phyloP scores from a whole-genome alignment of 2,113 vertebrate genomes.

The Calypte anna region DNA sequence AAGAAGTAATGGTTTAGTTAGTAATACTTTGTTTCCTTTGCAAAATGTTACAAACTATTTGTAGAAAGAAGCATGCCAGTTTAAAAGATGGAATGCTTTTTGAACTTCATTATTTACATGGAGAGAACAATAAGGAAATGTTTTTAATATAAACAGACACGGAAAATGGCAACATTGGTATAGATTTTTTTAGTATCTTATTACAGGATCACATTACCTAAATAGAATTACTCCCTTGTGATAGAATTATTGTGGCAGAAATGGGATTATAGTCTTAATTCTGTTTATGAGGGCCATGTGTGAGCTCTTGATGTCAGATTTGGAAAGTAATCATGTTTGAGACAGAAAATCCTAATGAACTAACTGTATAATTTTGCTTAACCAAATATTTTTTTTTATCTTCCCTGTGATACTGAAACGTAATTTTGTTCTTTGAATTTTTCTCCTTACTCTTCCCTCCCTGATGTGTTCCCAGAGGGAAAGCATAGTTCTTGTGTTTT shows the following conservation, averaged over 20 bases:
- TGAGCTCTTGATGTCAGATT: constrained; percentile 45
- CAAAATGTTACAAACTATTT: background rate
- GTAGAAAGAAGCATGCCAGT: background rate
- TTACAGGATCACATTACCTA: constrained; percentile 58
- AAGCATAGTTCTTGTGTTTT: background rate
- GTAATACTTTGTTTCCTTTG: background rate
- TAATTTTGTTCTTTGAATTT: background rate
- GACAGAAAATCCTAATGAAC: constrained; percentile 40
- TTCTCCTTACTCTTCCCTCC: background rate
- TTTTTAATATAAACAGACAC: constrained; percentile 54
- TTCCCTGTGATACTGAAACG: background rate
- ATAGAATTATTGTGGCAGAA: constrained; percentile 50
- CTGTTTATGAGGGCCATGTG: constrained; percentile 43
- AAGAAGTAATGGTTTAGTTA: background rate
- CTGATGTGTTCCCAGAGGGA: background rate
- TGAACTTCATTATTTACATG: background rate
- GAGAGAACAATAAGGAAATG: constrained; percentile 53
- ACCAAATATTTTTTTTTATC: background rate
- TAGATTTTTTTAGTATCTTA: constrained; percentile 48
- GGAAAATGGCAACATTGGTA: constrained; percentile 33
- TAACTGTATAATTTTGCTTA: constrained; percentile 2
- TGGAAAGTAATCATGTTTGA: constrained; percentile 34
- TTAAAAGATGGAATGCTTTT: constrained; percentile 24
- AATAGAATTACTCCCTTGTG: constrained; percentile 30
- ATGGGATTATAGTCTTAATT: constrained; percentile 54